Conservation (phyloP, 2,888 invertebrate genomes). For the Tetrapedia diversipes region DNA sequence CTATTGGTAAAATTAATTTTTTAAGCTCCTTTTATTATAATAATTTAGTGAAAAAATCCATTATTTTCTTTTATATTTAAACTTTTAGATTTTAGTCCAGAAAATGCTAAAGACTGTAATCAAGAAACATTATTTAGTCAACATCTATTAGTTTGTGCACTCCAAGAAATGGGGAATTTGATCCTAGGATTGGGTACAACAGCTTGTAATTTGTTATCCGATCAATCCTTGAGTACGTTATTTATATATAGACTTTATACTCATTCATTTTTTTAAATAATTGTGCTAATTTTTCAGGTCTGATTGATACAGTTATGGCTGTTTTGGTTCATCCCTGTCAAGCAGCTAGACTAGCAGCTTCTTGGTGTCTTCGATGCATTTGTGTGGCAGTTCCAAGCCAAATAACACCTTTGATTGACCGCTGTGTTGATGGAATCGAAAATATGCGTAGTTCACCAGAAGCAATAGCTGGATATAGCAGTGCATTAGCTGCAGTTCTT, state of each 20-base stretch:
- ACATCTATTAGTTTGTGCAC: constrained; percentile 94
- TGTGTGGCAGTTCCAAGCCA: constrained; percentile 97
- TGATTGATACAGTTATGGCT: constrained; percentile 90
- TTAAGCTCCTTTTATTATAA: not conserved
- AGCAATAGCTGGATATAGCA: constrained; percentile 95
- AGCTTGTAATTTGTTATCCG: constrained; percentile 94
- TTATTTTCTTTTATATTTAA: not conserved
- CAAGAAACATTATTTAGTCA: constrained; percentile 96
- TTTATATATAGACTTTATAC: constrained; percentile 5
- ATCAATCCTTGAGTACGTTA: constrained; percentile 90
- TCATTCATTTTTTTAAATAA: not conserved
- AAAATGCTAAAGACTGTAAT: constrained; percentile 95
- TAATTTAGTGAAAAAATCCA: not conserved
- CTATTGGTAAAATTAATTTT: constrained; percentile 85
- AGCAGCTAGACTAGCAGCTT: constrained; percentile 95
- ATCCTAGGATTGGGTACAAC: constrained; percentile 97
- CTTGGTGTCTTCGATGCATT: constrained; percentile 96
- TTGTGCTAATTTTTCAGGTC: constrained; percentile 83
- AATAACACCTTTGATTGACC: constrained; percentile 96
- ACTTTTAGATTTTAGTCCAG: constrained; percentile 91
- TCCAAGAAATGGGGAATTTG: constrained; percentile 96
- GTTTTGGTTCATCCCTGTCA: constrained; percentile 97
- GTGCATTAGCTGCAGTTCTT: constrained; percentile 95
- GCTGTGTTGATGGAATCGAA: constrained; percentile 94
- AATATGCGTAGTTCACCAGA: constrained; percentile 95